Percentiles rank a stretch among this genome's conserved stretches.
phyloP scores from a whole-genome alignment of 2,113 vertebrate genomes.

The Nibea coibor region DNA sequence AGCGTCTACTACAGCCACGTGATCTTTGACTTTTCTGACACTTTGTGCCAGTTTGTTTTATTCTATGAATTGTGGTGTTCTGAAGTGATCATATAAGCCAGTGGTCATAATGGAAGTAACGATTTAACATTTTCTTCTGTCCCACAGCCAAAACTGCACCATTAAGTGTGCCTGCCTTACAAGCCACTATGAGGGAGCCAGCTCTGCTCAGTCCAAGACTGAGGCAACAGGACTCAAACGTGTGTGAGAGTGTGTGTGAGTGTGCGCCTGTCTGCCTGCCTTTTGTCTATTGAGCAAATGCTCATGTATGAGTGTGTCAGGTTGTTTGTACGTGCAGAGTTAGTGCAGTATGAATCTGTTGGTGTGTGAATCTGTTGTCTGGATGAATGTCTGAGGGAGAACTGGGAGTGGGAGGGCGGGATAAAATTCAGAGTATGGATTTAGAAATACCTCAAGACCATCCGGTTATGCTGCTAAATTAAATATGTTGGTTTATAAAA shows the following conservation, averaged over 20 bases:
- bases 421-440: slow-evolving; percentile 78
- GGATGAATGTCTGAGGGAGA: slow-evolving; percentile 54
- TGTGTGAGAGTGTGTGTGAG: background rate
- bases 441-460: slow-evolving; percentile 88
- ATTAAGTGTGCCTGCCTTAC: slow-evolving; percentile 85
- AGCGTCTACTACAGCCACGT: background rate
- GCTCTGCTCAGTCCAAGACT: slow-evolving; percentile 69
- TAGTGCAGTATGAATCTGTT: slow-evolving; percentile 44
- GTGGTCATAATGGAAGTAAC: slow-evolving; percentile 28
- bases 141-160: slow-evolving; percentile 87
- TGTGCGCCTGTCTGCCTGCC: background rate
- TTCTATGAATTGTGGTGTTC: background rate
- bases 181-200: slow-evolving; percentile 80
- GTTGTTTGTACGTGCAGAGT: slow-evolving; percentile 47
- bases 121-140: slow-evolving; percentile 41
- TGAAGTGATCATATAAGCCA: slow-evolving; percentile 9
- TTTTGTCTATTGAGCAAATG: slow-evolving; percentile 30
- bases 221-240: slow-evolving; percentile 63
- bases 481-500: slow-evolving; percentile 83
- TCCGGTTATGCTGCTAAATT: slow-evolving; percentile 87
- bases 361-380: slow-evolving; percentile 44
- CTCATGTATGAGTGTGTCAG: slow-evolving; percentile 38
- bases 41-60: background rate
- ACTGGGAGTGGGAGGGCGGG: slow-evolving; percentile 35
- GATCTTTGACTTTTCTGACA: background rate